These are phyloP conservation scores for Trichogramma evanescens DNA, from an alignment of 2,888 invertebrate species.

Conservation along the genomic window DNA sequence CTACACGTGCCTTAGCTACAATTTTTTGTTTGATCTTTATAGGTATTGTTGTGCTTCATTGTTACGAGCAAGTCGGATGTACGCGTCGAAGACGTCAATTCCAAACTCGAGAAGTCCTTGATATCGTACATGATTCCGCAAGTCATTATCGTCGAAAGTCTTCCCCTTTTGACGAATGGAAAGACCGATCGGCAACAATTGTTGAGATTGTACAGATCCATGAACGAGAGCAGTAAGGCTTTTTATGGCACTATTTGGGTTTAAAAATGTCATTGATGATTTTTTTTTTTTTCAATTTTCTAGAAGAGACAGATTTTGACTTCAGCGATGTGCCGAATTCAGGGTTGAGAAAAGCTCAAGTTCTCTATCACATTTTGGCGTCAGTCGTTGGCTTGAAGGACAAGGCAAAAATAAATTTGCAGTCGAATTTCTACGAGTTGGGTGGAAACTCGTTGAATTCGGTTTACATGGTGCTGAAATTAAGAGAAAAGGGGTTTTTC, in stretches of 20 bases:
- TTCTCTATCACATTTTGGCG: constrained; percentile 69
- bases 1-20: too few species aligned
- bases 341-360: constrained; percentile 57
- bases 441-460: constrained; percentile 85
- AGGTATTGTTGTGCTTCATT: constrained; percentile 7
- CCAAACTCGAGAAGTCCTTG: constrained; percentile 36
- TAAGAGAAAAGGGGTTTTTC: constrained; percentile 69
- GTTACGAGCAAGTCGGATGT: neutral
- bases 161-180: constrained; percentile 78
- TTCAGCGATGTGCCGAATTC: constrained; percentile 58
- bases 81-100: too few species aligned
- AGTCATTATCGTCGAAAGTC: constrained; percentile 63
- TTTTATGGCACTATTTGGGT: too few species aligned
- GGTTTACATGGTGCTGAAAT: constrained; percentile 69
- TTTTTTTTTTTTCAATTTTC: constrained; percentile 29
- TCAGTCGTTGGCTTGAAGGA: constrained; percentile 62
- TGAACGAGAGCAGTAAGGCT: neutral
- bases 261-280: neutral
- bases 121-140: constrained; percentile 74
- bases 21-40: too few species aligned
- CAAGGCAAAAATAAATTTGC: constrained; percentile 55
- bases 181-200: constrained; percentile 78
- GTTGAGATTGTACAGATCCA: constrained; percentile 64
- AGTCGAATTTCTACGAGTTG: constrained; percentile 74
- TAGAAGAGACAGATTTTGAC: constrained; percentile 40